phyloP scores from a whole-genome alignment of 2,113 vertebrate species.

The Xenopus borealis region DNA sequence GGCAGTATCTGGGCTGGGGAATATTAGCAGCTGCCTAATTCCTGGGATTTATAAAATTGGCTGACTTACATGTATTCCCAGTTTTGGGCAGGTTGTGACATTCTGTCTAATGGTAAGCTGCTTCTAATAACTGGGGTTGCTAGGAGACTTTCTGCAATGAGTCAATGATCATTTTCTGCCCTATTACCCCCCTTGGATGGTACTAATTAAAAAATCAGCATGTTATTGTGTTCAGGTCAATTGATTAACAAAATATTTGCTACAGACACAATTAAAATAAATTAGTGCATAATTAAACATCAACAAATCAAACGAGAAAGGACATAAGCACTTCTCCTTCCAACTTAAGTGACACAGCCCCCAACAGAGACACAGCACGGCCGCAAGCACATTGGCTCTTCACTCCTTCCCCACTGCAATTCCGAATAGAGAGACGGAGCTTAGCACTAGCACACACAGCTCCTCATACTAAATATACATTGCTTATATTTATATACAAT shows the following conservation, averaged over 20 bases:
- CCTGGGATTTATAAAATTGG: no score
- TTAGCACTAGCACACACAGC: no score
- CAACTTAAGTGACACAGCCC: background rate
- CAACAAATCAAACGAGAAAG: constrained; percentile 27
- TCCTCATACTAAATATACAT: no score
- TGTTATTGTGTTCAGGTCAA: constrained; percentile 36
- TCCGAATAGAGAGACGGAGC: background rate
- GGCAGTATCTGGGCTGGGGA: no score
- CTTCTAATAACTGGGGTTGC: background rate
- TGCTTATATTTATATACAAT: no score
- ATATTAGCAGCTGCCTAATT: no score
- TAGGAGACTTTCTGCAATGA: background rate
- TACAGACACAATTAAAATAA: background rate
- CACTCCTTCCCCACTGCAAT: background rate
- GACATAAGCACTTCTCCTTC: constrained; percentile 1
- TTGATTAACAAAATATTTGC: constrained; percentile 33
- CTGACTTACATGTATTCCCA: no score
- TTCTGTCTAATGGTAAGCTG: no score
- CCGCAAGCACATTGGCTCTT: background rate
- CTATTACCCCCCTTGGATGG: constrained; percentile 5
- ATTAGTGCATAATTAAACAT: constrained; percentile 15
- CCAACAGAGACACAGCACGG: background rate
- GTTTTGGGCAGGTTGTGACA: no score
- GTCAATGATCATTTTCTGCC: background rate
- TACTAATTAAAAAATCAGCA: constrained; percentile 40